Conservation (phyloP, 2,888 invertebrate genomes). For the Calameuta idolon region DNA sequence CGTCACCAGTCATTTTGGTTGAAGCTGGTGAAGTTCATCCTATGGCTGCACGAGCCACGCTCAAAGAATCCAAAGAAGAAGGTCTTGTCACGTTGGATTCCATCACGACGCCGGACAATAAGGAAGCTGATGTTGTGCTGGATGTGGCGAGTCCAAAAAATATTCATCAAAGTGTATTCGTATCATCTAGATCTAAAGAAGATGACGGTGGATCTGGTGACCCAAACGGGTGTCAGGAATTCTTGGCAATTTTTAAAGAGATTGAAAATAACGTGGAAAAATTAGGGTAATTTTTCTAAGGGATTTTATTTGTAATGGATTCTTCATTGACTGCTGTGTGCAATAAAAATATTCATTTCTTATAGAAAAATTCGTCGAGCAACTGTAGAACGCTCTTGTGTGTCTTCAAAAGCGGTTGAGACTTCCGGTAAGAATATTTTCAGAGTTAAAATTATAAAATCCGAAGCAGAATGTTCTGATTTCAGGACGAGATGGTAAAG, state of each 20-base stretch:
- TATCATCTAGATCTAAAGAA: not conserved
- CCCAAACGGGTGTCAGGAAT: not conserved
- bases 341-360: not conserved
- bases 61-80: slow-evolving; percentile 2
- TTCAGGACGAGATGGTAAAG: slow-evolving; percentile 27
- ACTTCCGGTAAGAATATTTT: slow-evolving; percentile 5
- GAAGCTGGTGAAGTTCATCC: slow-evolving; percentile 42
- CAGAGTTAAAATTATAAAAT: slow-evolving; percentile 36
- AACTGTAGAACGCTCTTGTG: not conserved
- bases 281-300: not conserved
- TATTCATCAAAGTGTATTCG: not conserved
- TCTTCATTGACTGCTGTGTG: not conserved
- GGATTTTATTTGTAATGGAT: not conserved
- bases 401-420: not conserved
- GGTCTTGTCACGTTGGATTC: slow-evolving; percentile 1
- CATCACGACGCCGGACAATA: not conserved
- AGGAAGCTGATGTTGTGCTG: not conserved
- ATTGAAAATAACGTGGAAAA: not conserved
- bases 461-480: slow-evolving; percentile 45
- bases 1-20: slow-evolving; percentile 52
- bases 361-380: not conserved
- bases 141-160: not conserved
- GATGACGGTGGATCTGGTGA: not conserved
- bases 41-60: not conserved
- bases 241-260: not conserved